A percentile compares a stretch with the other conserved stretches of the same genome.
These are phyloP conservation scores for Diplolepis rosae DNA, from an alignment of 2,888 invertebrate genomes.

Conservation along the genomic window DNA sequence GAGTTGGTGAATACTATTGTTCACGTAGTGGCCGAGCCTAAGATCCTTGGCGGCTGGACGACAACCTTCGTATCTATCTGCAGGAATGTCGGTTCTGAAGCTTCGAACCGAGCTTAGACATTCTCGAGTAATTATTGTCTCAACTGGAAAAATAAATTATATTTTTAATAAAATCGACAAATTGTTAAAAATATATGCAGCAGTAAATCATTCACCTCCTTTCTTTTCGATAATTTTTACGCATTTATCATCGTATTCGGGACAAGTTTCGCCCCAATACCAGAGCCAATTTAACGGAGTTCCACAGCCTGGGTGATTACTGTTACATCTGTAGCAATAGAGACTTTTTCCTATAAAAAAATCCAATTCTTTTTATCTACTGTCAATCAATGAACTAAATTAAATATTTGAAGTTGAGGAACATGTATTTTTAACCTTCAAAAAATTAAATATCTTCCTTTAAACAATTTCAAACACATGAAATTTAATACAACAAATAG, in stretches of 20 bases:
- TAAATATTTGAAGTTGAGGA: background rate
- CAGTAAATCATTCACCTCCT: conserved; percentile 79
- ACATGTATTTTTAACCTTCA: too few species aligned
- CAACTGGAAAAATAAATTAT: conserved; percentile 76
- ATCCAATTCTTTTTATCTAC: background rate
- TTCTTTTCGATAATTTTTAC: conserved; percentile 90
- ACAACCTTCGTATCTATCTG: conserved; percentile 94
- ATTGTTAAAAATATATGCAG: conserved; percentile 54
- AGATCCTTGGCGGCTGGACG: conserved; percentile 86
- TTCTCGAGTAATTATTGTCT: conserved; percentile 87
- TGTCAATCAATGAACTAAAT: background rate
- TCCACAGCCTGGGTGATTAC: conserved; percentile 91
- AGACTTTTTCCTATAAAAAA: conserved; percentile 77
- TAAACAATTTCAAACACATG: too few species aligned
- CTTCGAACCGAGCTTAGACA: conserved; percentile 87
- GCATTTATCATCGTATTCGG: conserved; percentile 89
- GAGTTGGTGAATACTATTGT: conserved; percentile 88
- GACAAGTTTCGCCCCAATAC: conserved; percentile 87
- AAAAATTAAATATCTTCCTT: too few species aligned
- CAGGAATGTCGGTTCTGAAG: conserved; percentile 90
- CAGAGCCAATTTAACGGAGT: conserved; percentile 88
- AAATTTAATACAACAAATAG: too few species aligned
- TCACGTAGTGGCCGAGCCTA: conserved; percentile 89
- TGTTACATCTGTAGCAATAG: conserved; percentile 93
- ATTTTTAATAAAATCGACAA: background rate